Conservation (phyloP, 2,113 vertebrate species). For the Columba janthina region DNA sequence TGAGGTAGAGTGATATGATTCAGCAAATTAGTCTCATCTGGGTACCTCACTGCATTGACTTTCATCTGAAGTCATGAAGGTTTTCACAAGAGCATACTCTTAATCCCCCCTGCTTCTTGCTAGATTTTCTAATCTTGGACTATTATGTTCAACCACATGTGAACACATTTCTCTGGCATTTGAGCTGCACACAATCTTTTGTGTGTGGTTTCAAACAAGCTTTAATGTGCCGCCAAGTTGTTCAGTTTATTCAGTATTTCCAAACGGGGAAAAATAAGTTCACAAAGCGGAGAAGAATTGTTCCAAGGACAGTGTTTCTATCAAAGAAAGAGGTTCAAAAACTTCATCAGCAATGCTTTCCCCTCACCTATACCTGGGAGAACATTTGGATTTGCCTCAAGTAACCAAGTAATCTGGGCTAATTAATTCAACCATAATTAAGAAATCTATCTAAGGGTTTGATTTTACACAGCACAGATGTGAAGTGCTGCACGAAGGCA, state of each 20-base stretch:
- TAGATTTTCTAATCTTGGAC: slow-evolving; percentile 30
- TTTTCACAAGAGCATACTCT: neutral
- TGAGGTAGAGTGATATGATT: neutral
- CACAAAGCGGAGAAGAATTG: neutral
- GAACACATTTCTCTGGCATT: slow-evolving; percentile 15
- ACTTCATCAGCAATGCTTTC: neutral
- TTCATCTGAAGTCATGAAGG: neutral
- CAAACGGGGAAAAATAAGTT: slow-evolving; percentile 13
- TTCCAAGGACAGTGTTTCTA: neutral
- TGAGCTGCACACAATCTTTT: slow-evolving; percentile 16
- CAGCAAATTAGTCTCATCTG: neutral
- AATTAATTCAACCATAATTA: neutral
- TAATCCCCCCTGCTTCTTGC: neutral
- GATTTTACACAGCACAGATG: neutral
- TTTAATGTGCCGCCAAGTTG: slow-evolving; percentile 6
- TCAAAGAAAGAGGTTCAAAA: neutral
- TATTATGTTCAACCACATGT: slow-evolving; percentile 5
- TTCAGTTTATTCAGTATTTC: slow-evolving; percentile 17
- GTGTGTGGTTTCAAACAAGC: slow-evolving; percentile 31
- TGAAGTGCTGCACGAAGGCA: neutral
- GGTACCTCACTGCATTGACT: neutral
- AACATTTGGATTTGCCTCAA: neutral
- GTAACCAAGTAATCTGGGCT: neutral
- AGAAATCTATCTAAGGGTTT: neutral
- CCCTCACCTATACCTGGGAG: neutral